Evolutionary conservation across 1,140 invertebrate genomes (phyloP), one percentile per base, ranked within the genome.

Genomic region (Drosophila teissieri): DNA sequence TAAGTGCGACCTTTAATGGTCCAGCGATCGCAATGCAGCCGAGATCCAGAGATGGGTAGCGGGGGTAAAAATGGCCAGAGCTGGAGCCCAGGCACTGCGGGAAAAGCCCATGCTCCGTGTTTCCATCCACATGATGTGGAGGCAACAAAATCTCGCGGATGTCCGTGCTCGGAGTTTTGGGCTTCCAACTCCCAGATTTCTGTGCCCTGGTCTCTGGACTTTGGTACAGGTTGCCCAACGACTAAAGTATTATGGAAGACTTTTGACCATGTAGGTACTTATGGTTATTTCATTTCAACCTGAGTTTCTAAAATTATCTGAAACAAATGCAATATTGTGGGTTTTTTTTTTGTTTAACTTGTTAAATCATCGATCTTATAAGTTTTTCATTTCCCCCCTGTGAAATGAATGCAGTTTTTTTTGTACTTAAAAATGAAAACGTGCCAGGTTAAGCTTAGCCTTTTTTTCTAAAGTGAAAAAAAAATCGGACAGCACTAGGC

Each of bases 1-100:
- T 81, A 91, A 91, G 37, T 14, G 77, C 86, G 90, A 91, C 90
- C 90, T 91, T 91, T 91, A 91, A 90, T 91, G 90, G 90, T 91
- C 90, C 90, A 91, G 90, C 86, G 67, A 86, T 84, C 85, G 78
- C 64, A 65, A 74, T 80, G 80, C 85, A 88, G 75, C 46, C 57
- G 44, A 64, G 63, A 60, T 63, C 46, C 52, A 56, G 22, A 45
- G 22, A 55, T 34, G 48, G 27, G 48, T n/a, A 8, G 31, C 31
- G 8, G 31, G 27, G n/a, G 48, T 19, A 19, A 1, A 37, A 57
- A 46, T 67, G 44, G 8, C 3, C 15, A 44, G 19, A 63, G 46
- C 60, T 14, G 40, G 53, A 42, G 24, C 31, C 46, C 31, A 34
- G 48, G 40, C 27, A 37, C 22, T 14, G 34, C 1, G 24, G 14